Percentiles rank a stretch among this genome's conserved stretches.
These are phyloP conservation scores for Chondrilla cf. caribensis DNA, from an alignment of 37 sponge, comb jelly and placozoan species.

Conservation along the genomic window DNA sequence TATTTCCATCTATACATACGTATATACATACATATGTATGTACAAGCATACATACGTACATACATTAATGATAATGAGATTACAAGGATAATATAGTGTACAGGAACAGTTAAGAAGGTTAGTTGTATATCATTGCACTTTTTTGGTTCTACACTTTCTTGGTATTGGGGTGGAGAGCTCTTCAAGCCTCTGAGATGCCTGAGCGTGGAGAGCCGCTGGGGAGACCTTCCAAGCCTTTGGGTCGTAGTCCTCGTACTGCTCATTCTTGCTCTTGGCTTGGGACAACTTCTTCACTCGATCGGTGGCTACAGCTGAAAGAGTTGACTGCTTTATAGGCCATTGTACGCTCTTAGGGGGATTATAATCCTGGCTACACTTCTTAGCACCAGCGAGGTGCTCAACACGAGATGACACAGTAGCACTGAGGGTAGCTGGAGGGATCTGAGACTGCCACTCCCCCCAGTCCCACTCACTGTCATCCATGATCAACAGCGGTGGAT, in stretches of 20 bases:
- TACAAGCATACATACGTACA: slow-evolving; percentile 28
- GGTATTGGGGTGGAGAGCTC: slow-evolving; percentile 73
- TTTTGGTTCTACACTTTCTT: slow-evolving; percentile 52
- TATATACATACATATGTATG: slow-evolving; percentile 14
- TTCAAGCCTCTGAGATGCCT: slow-evolving; percentile 54
- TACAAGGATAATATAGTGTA: too few relatives aligned
- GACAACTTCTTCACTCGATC: slow-evolving; percentile 63
- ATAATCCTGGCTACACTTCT: slow-evolving; percentile 37
- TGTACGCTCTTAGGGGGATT: slow-evolving; percentile 37
- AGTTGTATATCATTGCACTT: neutral
- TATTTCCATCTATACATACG: slow-evolving; percentile 1
- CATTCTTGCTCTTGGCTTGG: slow-evolving; percentile 43
- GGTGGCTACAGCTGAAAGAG: slow-evolving; percentile 44
- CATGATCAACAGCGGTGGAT: slow-evolving; percentile 47
- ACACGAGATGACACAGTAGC: slow-evolving; percentile 46
- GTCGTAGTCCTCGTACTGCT: slow-evolving; percentile 58
- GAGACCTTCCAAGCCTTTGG: slow-evolving; percentile 75
- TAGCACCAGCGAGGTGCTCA: slow-evolving; percentile 37
- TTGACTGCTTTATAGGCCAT: slow-evolving; percentile 44
- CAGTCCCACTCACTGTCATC: slow-evolving; percentile 72
- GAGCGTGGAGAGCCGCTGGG: slow-evolving; percentile 56
- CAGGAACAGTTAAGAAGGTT: neutral
- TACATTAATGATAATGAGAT: too few relatives aligned
- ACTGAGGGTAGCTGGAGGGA: slow-evolving; percentile 39
- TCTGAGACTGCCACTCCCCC: slow-evolving; percentile 64